Percentiles rank a stretch among this genome's conserved stretches.
These are phyloP conservation scores for Watsonalla binaria DNA, from an alignment of 2,888 invertebrate species.

Conservation along the genomic window DNA sequence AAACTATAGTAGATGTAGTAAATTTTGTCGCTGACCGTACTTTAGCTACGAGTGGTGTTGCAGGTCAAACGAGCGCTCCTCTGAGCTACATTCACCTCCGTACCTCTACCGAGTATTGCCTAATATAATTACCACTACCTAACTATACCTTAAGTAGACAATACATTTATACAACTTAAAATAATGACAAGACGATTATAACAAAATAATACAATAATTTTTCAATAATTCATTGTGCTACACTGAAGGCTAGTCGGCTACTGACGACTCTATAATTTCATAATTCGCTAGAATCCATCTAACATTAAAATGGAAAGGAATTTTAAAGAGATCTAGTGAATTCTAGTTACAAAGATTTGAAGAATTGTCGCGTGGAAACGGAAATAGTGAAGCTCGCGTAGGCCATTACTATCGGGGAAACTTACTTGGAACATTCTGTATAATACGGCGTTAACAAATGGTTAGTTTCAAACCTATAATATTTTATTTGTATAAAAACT, in stretches of 20 bases:
- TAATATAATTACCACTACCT: slow-evolving; percentile 73
- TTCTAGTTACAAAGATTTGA: slow-evolving; percentile 17
- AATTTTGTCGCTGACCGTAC: background rate
- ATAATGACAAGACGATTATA: slow-evolving; percentile 76
- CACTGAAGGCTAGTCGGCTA: slow-evolving; percentile 42
- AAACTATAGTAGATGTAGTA: too few species aligned
- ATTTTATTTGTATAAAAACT: too few species aligned
- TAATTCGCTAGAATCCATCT: slow-evolving; percentile 45
- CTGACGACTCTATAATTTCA: slow-evolving; percentile 33
- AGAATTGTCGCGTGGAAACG: too few species aligned
- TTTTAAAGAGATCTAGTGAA: slow-evolving; percentile 26
- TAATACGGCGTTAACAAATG: too few species aligned
- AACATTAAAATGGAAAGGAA: slow-evolving; percentile 26
- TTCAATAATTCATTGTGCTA: slow-evolving; percentile 66
- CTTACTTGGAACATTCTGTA: too few species aligned
- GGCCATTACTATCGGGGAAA: too few species aligned
- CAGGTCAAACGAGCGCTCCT: slow-evolving; percentile 11
- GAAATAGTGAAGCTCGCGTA: slow-evolving; percentile 13
- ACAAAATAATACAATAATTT: slow-evolving; percentile 62
- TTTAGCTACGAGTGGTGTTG: slow-evolving; percentile 10
- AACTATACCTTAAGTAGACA: slow-evolving; percentile 74
- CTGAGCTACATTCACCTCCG: slow-evolving; percentile 24
- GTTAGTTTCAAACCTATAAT: too few species aligned
- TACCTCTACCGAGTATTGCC: slow-evolving; percentile 64
- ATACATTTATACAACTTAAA: slow-evolving; percentile 77